Conservation (phyloP, 2,113 vertebrate genomes). For the Lamprotornis superbus region DNA sequence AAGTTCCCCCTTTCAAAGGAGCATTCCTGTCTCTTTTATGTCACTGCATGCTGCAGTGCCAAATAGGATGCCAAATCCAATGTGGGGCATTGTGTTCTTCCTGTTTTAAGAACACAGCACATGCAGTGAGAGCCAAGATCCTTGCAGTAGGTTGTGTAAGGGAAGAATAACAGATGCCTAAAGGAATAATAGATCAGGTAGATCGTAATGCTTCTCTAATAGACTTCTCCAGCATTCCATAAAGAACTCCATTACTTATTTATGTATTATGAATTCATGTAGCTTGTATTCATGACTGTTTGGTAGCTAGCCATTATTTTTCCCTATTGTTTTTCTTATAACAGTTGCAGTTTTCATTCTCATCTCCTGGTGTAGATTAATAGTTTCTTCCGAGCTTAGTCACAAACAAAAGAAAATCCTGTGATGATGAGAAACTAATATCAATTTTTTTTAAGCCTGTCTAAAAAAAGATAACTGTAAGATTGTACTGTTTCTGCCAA, state of each 20-base stretch:
- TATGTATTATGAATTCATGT: neutral
- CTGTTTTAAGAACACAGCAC: neutral
- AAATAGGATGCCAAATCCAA: neutral
- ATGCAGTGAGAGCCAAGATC: neutral
- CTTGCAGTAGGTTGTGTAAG: neutral
- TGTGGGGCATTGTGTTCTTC: neutral
- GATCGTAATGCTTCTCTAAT: neutral
- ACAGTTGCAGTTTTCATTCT: neutral
- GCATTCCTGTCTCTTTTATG: neutral
- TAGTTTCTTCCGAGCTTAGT: neutral
- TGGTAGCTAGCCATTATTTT: neutral
- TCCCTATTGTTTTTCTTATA: neutral
- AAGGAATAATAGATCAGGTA: neutral
- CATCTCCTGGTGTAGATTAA: neutral
- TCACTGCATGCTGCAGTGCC: neutral
- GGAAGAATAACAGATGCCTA: neutral
- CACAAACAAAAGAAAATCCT: neutral
- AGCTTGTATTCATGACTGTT: neutral
- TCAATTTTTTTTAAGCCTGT: neutral
- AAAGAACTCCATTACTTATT: neutral
- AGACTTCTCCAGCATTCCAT: neutral
- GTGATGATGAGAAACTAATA: neutral
- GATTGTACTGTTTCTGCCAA: neutral
- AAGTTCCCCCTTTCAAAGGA: neutral
- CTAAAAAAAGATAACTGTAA: neutral